A percentile compares a stretch with the other conserved stretches of the same genome.
phyloP scores from a whole-genome alignment of 2,888 invertebrate genomes.

The Rhopalosiphum nymphaeae region DNA sequence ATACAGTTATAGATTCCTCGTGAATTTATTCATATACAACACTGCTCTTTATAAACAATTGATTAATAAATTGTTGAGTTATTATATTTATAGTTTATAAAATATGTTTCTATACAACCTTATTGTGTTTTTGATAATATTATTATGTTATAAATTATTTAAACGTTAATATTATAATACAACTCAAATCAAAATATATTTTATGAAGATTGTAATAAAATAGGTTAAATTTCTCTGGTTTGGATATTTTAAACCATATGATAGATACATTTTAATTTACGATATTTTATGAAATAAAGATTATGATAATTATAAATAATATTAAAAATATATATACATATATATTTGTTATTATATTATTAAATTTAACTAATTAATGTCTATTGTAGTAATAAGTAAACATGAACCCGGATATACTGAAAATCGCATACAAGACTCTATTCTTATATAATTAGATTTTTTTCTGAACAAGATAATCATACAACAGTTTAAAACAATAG shows the following conservation, averaged over 20 bases:
- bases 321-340: background rate
- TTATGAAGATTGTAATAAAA: background rate
- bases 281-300: background rate
- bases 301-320: slow-evolving; percentile 28
- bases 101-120: background rate
- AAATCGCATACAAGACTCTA: slow-evolving; percentile 3
- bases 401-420: slow-evolving; percentile 38
- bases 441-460: slow-evolving; percentile 34
- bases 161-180: background rate
- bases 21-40: background rate
- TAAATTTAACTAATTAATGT: slow-evolving; percentile 33
- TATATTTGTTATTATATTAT: background rate
- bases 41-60: background rate
- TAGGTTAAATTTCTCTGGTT: background rate
- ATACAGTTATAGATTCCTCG: background rate
- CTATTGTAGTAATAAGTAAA: slow-evolving; percentile 38
- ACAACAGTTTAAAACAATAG: background rate
- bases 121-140: background rate
- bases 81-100: background rate
- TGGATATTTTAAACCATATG: background rate
- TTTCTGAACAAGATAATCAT: slow-evolving; percentile 25
- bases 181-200: background rate
- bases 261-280: background rate
- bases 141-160: background rate
- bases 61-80: background rate